phyloP scores from a whole-genome alignment of 2,888 invertebrate genomes.

The Chymomyza amoena region DNA sequence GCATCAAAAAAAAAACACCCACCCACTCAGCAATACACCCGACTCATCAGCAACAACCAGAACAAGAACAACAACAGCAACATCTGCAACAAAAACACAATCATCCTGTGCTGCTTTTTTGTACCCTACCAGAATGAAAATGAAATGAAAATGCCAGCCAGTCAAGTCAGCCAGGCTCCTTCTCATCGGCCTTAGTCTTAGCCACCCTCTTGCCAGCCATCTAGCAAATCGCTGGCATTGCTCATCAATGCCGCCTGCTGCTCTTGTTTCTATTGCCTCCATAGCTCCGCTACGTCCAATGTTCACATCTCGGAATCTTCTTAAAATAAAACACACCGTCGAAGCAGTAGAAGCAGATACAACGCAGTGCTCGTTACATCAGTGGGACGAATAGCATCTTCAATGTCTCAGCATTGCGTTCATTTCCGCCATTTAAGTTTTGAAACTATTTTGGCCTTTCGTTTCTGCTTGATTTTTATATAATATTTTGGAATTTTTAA shows the following conservation, averaged over 20 bases:
- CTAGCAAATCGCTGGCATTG: conserved; percentile 13
- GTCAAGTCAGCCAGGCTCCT: conserved; percentile 30
- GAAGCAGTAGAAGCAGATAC: conserved; percentile 10
- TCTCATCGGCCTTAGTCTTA: neutral
- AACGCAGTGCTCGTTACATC: conserved; percentile 11
- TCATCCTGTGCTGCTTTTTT: neutral
- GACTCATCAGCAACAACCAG: conserved; percentile 2
- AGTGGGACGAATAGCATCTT: neutral
- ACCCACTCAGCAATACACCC: conserved; percentile 9
- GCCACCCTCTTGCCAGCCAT: conserved; percentile 25
- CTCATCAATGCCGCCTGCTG: neutral
- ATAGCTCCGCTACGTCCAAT: conserved; percentile 1
- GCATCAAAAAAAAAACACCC: neutral
- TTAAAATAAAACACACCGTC: conserved; percentile 62
- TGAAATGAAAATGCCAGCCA: conserved; percentile 57
- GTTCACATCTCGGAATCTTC: conserved; percentile 53
- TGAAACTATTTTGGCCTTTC: conserved; percentile 32
- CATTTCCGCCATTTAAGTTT: conserved; percentile 64
- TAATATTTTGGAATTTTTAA: neutral
- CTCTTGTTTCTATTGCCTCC: conserved; percentile 1
- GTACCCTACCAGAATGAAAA: conserved; percentile 44
- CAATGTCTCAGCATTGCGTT: conserved; percentile 41
- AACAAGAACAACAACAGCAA: conserved; percentile 14
- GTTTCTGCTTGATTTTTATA: neutral
- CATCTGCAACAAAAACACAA: conserved; percentile 6